Evolutionary conservation across 2,113 vertebrate species (phyloP).

Genomic region (Sylvietta virens): DNA sequence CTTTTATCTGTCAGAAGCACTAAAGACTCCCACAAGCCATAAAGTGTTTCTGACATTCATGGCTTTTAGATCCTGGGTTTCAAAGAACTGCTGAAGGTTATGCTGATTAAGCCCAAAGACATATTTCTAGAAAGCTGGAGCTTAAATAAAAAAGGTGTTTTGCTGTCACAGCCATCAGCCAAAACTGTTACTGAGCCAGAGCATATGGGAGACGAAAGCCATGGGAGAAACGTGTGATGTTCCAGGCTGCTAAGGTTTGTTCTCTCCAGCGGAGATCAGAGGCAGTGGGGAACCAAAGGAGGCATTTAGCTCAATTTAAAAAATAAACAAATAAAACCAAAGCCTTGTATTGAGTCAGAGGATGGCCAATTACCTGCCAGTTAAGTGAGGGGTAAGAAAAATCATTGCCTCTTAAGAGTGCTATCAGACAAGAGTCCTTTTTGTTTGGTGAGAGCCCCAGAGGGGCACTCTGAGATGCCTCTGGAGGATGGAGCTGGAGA

Average conservation of each 20-base stretch:
- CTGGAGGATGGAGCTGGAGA: neutral
- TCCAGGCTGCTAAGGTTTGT: conserved; percentile 3
- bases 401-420: neutral
- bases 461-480: neutral
- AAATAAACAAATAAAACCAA: conserved; percentile 32
- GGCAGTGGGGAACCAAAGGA: neutral
- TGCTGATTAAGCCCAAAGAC: conserved; percentile 49
- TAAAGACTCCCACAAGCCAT: conserved; percentile 24
- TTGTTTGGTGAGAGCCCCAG: neutral
- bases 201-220: conserved; percentile 15
- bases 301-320: neutral
- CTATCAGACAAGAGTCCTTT: neutral
- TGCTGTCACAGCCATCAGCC: conserved; percentile 22
- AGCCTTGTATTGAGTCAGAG: neutral
- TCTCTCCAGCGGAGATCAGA: conserved; percentile 21
- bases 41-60: conserved; percentile 57
- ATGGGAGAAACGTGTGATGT: neutral
- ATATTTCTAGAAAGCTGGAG: conserved; percentile 40
- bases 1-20: conserved; percentile 46
- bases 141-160: conserved; percentile 34
- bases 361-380: neutral
- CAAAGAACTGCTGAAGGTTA: conserved; percentile 50
- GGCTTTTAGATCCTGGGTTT: conserved; percentile 49
- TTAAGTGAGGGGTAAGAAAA: neutral
- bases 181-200: conserved; percentile 1